A percentile compares a stretch with the other conserved stretches of the same genome.
phyloP scores from a whole-genome alignment of 2,888 invertebrate genomes.

The Aricia artaxerxes region DNA sequence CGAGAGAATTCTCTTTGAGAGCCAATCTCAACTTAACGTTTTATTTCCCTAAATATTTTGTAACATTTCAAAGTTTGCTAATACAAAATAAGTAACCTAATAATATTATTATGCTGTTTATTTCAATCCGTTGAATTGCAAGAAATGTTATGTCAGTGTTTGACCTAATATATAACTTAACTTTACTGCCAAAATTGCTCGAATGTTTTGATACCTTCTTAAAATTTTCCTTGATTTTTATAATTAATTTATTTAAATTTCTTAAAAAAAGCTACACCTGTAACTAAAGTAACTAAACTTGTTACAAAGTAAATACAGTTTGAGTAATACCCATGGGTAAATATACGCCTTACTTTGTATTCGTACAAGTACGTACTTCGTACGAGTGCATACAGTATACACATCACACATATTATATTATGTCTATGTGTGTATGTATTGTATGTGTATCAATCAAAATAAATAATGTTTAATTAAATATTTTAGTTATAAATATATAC shows the following conservation, averaged over 20 bases:
- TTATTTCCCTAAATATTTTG: slow-evolving; percentile 3
- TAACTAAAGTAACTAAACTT: too few relatives aligned
- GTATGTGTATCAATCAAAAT: not conserved
- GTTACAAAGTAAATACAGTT: slow-evolving; percentile 44
- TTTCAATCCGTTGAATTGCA: not conserved
- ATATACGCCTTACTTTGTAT: slow-evolving; percentile 41
- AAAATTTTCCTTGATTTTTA: not conserved
- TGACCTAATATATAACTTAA: not conserved
- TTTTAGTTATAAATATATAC: not conserved
- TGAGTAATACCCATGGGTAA: slow-evolving; percentile 37
- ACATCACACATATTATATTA: not conserved
- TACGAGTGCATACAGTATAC: not conserved
- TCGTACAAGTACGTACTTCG: too few relatives aligned
- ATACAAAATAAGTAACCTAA: not conserved
- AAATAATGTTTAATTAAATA: not conserved
- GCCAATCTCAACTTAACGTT: not conserved
- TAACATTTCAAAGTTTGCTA: not conserved
- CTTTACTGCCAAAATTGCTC: not conserved
- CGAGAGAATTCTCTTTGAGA: slow-evolving; percentile 16
- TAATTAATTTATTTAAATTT: too few relatives aligned
- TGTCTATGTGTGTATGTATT: too few relatives aligned
- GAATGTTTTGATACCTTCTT: too few relatives aligned
- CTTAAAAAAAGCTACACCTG: too few relatives aligned
- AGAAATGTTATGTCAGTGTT: not conserved
- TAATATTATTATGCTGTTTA: not conserved